These are phyloP conservation scores for Whitmania pigra DNA, from an alignment of 1,140 invertebrate species.

Conservation along the genomic window DNA sequence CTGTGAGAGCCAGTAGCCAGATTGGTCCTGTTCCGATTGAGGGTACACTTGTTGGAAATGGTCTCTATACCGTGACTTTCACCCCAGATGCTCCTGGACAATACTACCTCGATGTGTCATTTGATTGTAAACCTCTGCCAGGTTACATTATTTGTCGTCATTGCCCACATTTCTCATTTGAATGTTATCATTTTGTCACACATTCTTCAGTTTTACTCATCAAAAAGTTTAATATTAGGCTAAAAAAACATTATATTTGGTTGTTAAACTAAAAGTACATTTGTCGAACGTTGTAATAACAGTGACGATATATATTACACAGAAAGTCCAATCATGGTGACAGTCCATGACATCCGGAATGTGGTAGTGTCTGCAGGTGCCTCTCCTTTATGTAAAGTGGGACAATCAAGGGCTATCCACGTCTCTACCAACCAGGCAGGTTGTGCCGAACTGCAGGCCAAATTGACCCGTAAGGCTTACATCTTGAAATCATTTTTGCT, in stretches of 20 bases:
- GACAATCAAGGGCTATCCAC: slow-evolving; percentile 13
- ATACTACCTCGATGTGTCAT: slow-evolving; percentile 93
- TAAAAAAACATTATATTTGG: too few relatives aligned
- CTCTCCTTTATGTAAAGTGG: slow-evolving; percentile 14
- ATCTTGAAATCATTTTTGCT: too few relatives aligned
- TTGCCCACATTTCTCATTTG: too few relatives aligned
- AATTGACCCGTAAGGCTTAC: not conserved
- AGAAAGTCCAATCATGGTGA: slow-evolving; percentile 23
- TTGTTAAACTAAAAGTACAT: too few relatives aligned
- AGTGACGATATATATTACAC: not conserved
- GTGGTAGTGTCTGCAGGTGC: slow-evolving; percentile 19
- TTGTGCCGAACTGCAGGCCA: slow-evolving; percentile 4
- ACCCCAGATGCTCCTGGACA: slow-evolving; percentile 77
- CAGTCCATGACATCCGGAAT: slow-evolving; percentile 19
- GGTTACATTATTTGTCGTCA: slow-evolving; percentile 46
- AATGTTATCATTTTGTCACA: too few relatives aligned
- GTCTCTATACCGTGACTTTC: slow-evolving; percentile 79
- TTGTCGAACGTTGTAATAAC: too few relatives aligned
- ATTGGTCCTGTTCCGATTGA: slow-evolving; percentile 91
- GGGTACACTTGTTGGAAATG: slow-evolving; percentile 65
- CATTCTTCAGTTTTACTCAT: too few relatives aligned
- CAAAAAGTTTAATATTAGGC: too few relatives aligned
- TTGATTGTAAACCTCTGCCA: slow-evolving; percentile 86
- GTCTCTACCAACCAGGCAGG: slow-evolving; percentile 22
- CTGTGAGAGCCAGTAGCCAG: slow-evolving; percentile 85